Evolutionary conservation across 2,113 vertebrate species (phyloP), one percentile per base, ranked within the genome.

Genomic region (Erinaceus europaeus): DNA sequence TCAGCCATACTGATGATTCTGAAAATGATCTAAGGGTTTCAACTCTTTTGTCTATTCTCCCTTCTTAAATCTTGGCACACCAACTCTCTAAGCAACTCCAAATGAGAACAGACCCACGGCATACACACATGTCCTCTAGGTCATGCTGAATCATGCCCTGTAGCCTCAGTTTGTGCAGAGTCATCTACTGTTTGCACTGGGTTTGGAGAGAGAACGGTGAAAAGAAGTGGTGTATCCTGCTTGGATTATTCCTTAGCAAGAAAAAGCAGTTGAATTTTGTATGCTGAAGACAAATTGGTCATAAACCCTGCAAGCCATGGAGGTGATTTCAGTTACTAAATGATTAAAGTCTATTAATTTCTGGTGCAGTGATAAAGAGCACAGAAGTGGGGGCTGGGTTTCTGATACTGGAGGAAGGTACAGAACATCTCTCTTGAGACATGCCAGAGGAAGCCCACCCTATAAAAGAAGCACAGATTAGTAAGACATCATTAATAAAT

Each of bases 401-500:
- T 94, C 12, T 88, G 73, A 91, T 92, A 78, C 40, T 44, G 76
- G 73, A 52, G 62, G 38, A 92, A 71, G 15, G 82, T 71, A 27
- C 6, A n/a, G 59, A 15, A 75, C 73, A 2, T 44, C 53, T 73
- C 80, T 83, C 88, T 3, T 2, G 74, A 92, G 86, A 38, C 67
- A 23, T 27, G 67, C 46, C 36, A 0, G 3, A 84, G 93, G 76
- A 92, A 94, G 27, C 76, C 93, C 89, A 95, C 36, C 83, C 72
- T 12, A 0, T 86, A 83, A 94, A 91, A 81, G 71, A 93, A 74
- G 55, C 84, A 83, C 87, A 64, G 79, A 93, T 76, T 96, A 96
- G 92, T 94, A 90, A 96, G 96, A 96, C 94, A 89, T 97, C 96
- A 94, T 97, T 97, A 97, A 97, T 97, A 97, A 97, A 97, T 97